Evolutionary conservation across 2,797 vertebrate genomes (phyloP), one percentile per base, ranked within the genome.

Genomic region (Typhlichthys subterraneus): DNA sequence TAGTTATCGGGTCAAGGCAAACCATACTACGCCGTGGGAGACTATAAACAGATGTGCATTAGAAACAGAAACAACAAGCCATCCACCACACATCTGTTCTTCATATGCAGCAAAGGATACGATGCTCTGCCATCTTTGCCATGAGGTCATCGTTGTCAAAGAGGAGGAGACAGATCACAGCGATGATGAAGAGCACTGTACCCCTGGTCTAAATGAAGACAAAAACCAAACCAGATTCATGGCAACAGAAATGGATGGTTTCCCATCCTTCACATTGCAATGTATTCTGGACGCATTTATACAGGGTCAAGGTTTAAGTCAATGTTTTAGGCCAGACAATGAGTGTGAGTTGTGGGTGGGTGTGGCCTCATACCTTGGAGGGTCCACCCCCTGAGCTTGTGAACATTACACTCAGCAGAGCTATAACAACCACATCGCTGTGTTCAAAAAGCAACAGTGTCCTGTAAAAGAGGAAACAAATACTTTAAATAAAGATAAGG

Each of bases 81-180:
- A 31, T 5, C 11, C 0, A 23, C 3, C 1, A 42, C 1, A 9
- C 38, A 42, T 42, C 38, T 42, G 38, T 42, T 29, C 23, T 29
- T 29, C 23, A 29, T 29, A 29, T 29, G 23, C 23, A 42, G 9
- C 38, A 42, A 42, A 98, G 95, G 97, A 99, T 99, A 99, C 97
- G 97, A 87, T 99, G 97, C 79, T 99, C 97, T 5, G 96, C 96
- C 94, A 99, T 97, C 90, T 99, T 99, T 45, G 97, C 96, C 97
- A 99, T 99, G 67, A 99, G 95, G 71, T 99, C 97, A 57, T 99
- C 97, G 52, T 99, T 99, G 88, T 99, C 97, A 38, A 99, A 99
- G 78, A 99, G 95, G 4, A 99, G 88, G 33, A 99, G 92, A 81
- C 97, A 99, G 80, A 99, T 93, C 49, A 99, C 94, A 72, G 96